phyloP scores from a whole-genome alignment of 2,888 invertebrate genomes.

The Lithophane ornitopus region DNA sequence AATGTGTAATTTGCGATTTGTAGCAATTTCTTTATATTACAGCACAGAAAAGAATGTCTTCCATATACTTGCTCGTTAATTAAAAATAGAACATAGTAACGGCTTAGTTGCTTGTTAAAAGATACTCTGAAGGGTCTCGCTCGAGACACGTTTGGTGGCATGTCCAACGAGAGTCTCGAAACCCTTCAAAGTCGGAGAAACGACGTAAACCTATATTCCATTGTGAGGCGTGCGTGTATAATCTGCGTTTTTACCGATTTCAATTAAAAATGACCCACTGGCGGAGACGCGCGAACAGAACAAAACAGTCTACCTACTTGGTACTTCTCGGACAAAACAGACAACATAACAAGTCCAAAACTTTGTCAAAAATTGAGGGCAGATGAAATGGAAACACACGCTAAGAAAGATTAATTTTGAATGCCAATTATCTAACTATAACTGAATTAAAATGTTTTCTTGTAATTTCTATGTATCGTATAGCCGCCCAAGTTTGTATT shows the following conservation, averaged over 20 bases:
- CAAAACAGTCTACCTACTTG: conserved; percentile 72
- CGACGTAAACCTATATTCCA: conserved; percentile 73
- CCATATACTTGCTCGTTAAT: neutral
- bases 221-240: conserved; percentile 87
- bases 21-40: conserved; percentile 29
- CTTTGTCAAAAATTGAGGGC: conserved; percentile 73
- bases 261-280: conserved; percentile 89
- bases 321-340: conserved; percentile 67
- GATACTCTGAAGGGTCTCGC: neutral
- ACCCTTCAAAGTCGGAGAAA: conserved; percentile 62
- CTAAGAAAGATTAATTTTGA: conserved; percentile 67
- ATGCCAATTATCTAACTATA: conserved; percentile 72
- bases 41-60: conserved; percentile 20
- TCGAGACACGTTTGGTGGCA: conserved; percentile 6
- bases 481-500: conserved; percentile 7
- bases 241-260: conserved; percentile 85
- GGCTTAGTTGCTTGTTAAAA: conserved; percentile 16
- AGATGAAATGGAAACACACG: conserved; percentile 65
- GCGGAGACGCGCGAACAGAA: conserved; percentile 71
- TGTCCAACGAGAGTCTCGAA: conserved; percentile 32
- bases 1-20: conserved; percentile 48
- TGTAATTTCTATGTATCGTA: conserved; percentile 49
- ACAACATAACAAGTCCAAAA: conserved; percentile 67
- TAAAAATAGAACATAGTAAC: conserved; percentile 26
- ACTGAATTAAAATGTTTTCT: conserved; percentile 68